phyloP scores from a whole-genome alignment of 2,113 vertebrate species.

The Syngnathus typhle region DNA sequence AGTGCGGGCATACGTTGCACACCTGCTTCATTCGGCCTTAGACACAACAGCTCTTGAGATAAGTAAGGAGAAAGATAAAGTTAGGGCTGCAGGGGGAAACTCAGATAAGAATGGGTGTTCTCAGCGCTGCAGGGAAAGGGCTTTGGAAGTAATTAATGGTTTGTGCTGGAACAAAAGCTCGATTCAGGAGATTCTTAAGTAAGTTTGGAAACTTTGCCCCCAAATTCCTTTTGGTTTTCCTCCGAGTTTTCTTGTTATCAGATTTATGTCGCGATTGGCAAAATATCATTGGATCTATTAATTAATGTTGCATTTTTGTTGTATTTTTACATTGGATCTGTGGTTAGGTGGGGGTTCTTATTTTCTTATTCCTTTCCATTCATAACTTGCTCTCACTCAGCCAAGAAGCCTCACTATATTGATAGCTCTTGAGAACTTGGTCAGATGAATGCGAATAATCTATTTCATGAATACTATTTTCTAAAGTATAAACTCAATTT shows the following conservation, averaged over 20 bases:
- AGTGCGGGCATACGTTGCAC: conserved; percentile 18
- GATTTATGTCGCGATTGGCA: conserved; percentile 62
- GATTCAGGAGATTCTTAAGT: conserved; percentile 32
- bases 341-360: not conserved
- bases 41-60: conserved; percentile 25
- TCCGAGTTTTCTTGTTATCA: not conserved
- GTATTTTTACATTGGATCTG: not conserved
- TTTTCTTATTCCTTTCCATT: conserved; percentile 3
- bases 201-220: conserved; percentile 39
- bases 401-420: not conserved
- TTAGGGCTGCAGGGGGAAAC: conserved; percentile 29
- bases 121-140: conserved; percentile 22
- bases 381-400: conserved; percentile 26
- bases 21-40: conserved; percentile 15
- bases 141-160: conserved; percentile 38
- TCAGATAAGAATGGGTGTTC: conserved; percentile 41
- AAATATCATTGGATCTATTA: conserved; percentile 20
- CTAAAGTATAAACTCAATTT: not conserved
- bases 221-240: conserved; percentile 14
- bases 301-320: conserved; percentile 8
- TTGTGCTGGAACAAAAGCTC: conserved; percentile 42
- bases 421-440: not conserved
- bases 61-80: conserved; percentile 31
- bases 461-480: conserved; percentile 9
- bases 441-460: conserved; percentile 29